These are phyloP conservation scores for Miltochrista miniata DNA, from an alignment of 2,888 invertebrate species.

Conservation along the genomic window DNA sequence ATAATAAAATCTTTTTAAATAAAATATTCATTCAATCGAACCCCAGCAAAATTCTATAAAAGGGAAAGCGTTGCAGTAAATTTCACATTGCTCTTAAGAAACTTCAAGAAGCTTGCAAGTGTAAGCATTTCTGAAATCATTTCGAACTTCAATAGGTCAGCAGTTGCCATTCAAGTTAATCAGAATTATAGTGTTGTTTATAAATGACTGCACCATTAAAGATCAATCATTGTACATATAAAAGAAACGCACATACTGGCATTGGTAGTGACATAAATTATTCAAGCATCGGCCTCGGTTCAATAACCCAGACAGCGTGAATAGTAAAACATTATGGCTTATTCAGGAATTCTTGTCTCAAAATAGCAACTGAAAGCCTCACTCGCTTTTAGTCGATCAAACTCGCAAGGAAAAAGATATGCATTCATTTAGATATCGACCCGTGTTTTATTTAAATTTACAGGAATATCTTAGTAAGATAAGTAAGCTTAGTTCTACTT, in stretches of 20 bases:
- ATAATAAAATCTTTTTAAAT: too few relatives aligned
- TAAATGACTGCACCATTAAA: constrained; percentile 14
- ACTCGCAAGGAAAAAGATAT: constrained; percentile 38
- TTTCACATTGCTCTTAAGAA: background rate
- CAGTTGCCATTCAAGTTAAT: background rate
- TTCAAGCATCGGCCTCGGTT: constrained; percentile 55
- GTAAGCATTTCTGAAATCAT: background rate
- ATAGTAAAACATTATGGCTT: constrained; percentile 50
- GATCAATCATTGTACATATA: constrained; percentile 25
- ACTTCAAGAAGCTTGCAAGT: background rate
- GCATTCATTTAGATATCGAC: constrained; percentile 45
- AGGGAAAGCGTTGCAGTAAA: too few relatives aligned
- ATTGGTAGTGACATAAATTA: constrained; percentile 58
- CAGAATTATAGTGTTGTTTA: background rate
- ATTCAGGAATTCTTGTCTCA: constrained; percentile 44
- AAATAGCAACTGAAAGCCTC: constrained; percentile 47
- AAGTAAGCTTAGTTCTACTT: constrained; percentile 20
- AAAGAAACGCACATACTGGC: constrained; percentile 39
- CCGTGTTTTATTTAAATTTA: constrained; percentile 37
- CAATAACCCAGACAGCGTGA: constrained; percentile 60
- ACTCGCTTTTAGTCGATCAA: constrained; percentile 31
- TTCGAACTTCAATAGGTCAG: background rate
- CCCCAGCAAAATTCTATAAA: background rate
- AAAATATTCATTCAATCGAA: background rate
- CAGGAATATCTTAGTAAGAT: constrained; percentile 33